phyloP scores from a whole-genome alignment of 2,797 vertebrate genomes.

The Acipenser ruthenus region DNA sequence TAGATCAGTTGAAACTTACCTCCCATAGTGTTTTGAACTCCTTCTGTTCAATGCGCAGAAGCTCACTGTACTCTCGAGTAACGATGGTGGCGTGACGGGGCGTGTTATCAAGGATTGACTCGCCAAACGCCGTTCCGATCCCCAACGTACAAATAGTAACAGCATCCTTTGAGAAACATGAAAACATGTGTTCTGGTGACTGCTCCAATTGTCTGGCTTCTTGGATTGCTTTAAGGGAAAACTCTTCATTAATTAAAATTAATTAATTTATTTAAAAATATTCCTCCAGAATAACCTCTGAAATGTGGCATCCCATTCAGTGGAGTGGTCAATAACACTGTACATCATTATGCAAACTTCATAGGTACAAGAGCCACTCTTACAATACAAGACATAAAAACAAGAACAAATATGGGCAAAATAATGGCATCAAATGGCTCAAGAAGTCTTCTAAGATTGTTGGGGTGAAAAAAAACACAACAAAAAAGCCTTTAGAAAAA shows the following conservation, averaged over 20 bases:
- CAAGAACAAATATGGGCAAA: conserved; percentile 8
- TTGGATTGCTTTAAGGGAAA: not conserved
- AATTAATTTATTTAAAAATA: conserved; percentile 3
- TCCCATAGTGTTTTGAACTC: conserved; percentile 94
- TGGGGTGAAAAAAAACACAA: not conserved
- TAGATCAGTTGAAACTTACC: conserved; percentile 53
- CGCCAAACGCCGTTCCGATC: conserved; percentile 88
- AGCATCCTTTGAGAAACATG: conserved; percentile 69
- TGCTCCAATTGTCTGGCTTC: not conserved
- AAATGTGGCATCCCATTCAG: not conserved
- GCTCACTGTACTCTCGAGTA: conserved; percentile 82
- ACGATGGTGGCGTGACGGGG: conserved; percentile 93
- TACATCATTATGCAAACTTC: conserved; percentile 2
- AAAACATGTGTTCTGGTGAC: conserved; percentile 8
- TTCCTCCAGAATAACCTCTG: not conserved
- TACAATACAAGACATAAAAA: conserved; percentile 25
- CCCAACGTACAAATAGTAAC: conserved; percentile 92
- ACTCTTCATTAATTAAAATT: not conserved
- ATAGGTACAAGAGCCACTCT: conserved; percentile 16
- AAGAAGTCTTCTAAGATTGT: conserved; percentile 7
- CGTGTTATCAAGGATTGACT: conserved; percentile 94
- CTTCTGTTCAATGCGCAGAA: conserved; percentile 87
- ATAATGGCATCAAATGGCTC: conserved; percentile 9
- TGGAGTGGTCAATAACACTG: not conserved
- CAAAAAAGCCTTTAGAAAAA: conserved; percentile 1